These are phyloP conservation scores for Neomorphus geoffroyi DNA, from an alignment of 2,797 vertebrate species.

Conservation along the genomic window DNA sequence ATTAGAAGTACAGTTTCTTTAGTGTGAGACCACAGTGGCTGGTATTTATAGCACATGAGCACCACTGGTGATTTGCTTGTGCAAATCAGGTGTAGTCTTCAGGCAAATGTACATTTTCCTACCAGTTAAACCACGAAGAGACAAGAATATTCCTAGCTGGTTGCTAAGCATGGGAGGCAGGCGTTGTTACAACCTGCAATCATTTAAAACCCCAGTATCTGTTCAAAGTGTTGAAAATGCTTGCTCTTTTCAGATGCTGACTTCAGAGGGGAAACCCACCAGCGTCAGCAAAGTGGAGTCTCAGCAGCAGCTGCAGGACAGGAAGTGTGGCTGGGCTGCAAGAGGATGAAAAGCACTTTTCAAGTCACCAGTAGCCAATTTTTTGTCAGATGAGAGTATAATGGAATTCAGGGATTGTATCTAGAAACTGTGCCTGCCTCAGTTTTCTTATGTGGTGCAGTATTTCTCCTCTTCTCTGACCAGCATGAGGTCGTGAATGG, in stretches of 20 bases:
- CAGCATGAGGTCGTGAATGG: not conserved
- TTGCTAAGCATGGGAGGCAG: not conserved
- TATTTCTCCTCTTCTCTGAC: not conserved
- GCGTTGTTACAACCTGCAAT: not conserved
- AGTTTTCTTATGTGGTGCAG: not conserved
- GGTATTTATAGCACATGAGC: not conserved
- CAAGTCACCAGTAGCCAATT: not conserved
- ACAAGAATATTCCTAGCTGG: not conserved
- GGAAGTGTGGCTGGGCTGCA: not conserved
- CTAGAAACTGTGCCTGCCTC: not conserved
- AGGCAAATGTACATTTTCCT: not conserved
- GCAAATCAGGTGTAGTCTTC: not conserved
- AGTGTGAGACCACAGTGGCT: not conserved
- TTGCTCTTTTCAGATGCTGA: not conserved
- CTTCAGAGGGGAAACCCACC: not conserved
- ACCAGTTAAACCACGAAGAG: not conserved
- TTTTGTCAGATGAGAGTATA: not conserved
- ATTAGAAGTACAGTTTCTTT: not conserved
- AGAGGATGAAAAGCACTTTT: not conserved
- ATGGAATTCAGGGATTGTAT: not conserved
- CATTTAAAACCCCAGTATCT: not conserved
- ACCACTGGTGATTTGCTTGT: not conserved
- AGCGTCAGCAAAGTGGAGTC: not conserved
- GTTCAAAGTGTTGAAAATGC: not conserved
- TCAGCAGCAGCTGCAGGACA: not conserved